These are phyloP conservation scores for Crotalus viridis DNA, from an alignment of 2,113 vertebrate species.

Conservation along the genomic window DNA sequence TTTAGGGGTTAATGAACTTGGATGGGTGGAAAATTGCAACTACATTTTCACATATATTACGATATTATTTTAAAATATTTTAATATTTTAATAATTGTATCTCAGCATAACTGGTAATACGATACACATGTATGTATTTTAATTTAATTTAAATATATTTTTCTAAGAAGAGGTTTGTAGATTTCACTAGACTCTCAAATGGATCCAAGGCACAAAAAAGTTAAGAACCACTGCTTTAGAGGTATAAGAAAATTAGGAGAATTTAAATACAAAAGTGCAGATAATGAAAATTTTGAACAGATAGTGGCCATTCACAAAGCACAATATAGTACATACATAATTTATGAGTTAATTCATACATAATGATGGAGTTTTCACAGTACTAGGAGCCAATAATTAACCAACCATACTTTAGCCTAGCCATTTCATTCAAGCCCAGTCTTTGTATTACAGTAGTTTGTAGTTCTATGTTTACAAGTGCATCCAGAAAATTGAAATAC, in stretches of 20 bases:
- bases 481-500: background rate
- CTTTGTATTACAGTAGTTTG: background rate
- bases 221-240: background rate
- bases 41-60: background rate
- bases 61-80: background rate
- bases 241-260: background rate
- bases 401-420: background rate
- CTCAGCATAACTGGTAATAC: background rate
- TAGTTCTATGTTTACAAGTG: background rate
- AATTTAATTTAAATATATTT: background rate
- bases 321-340: background rate
- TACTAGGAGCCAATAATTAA: background rate
- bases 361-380: background rate
- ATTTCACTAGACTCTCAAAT: background rate
- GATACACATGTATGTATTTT: background rate
- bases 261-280: background rate
- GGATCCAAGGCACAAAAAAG: background rate
- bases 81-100: background rate
- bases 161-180: background rate
- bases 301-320: background rate
- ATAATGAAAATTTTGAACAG: background rate
- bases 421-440: background rate
- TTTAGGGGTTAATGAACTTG: background rate
- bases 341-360: background rate
- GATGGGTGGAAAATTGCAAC: background rate